phyloP scores from a whole-genome alignment of 2,113 vertebrate species.

The Pholis gunnellus region DNA sequence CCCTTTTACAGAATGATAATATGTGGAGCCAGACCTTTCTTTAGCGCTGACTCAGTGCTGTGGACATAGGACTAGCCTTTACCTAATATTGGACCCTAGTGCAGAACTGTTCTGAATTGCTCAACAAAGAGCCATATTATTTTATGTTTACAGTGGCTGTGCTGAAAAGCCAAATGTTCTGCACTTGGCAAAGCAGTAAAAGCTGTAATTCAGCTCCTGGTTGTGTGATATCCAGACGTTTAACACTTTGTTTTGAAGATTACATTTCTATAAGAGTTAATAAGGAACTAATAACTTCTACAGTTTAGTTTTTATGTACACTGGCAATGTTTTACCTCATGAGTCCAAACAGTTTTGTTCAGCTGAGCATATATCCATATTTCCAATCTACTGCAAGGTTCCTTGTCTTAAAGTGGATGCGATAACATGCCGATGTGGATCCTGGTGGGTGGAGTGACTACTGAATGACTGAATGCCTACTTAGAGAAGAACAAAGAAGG shows the following conservation, averaged over 20 bases:
- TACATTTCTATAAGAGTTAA: neutral
- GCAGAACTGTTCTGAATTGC: neutral
- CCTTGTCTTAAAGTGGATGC: conserved; percentile 50
- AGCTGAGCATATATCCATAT: neutral
- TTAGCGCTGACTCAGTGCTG: neutral
- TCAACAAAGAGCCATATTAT: neutral
- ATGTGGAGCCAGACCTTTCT: neutral
- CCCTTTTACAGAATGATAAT: neutral
- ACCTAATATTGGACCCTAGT: neutral
- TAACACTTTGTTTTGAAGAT: conserved; percentile 3
- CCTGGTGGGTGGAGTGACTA: conserved; percentile 37
- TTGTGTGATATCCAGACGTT: neutral
- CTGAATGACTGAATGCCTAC: conserved; percentile 49
- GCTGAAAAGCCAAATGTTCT: conserved; percentile 1
- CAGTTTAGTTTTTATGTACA: neutral
- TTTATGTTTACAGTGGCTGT: neutral
- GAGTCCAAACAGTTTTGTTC: neutral
- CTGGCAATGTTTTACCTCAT: neutral
- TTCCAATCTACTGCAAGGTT: conserved; percentile 1
- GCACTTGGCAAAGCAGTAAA: neutral
- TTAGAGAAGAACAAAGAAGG: conserved; percentile 54
- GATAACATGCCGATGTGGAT: conserved; percentile 45
- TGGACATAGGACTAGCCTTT: neutral
- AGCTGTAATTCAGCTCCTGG: conserved; percentile 12
- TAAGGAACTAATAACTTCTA: neutral